Evolutionary conservation across 2,113 vertebrate species (phyloP).

Genomic region (Trematocara marginatum): DNA sequence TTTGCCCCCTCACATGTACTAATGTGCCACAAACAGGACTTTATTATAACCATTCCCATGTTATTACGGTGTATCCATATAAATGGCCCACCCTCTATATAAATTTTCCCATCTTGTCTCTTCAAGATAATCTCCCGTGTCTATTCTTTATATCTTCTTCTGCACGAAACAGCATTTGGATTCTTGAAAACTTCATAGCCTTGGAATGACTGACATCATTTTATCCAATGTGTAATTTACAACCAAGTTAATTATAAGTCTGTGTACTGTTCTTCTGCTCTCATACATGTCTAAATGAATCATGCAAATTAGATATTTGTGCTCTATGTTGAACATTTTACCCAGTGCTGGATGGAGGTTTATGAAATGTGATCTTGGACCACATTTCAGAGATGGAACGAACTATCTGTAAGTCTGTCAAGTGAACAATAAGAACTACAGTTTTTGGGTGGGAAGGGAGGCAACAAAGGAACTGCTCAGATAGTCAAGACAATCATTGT

Average conservation of each 20-base stretch:
- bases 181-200: not conserved
- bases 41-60: too few relatives aligned
- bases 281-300: constrained; percentile 8
- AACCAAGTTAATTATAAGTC: not conserved
- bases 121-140: not conserved
- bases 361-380: not conserved
- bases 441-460: not conserved
- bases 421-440: not conserved
- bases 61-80: too few relatives aligned
- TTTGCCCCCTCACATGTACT: too few relatives aligned
- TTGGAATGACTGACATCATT: not conserved
- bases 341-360: not conserved
- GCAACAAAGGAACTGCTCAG: not conserved
- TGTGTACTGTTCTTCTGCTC: not conserved
- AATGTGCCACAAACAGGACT: too few relatives aligned
- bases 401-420: not conserved
- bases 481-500: not conserved
- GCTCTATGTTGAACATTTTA: not conserved
- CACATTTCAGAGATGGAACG: not conserved
- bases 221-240: not conserved
- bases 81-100: too few relatives aligned
- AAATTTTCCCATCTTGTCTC: not conserved
- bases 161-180: not conserved
- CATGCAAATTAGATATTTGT: constrained; percentile 14
- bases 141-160: not conserved